Evolutionary conservation across 2,113 vertebrate species (phyloP).

Genomic region (Rhinogobius similis): DNA sequence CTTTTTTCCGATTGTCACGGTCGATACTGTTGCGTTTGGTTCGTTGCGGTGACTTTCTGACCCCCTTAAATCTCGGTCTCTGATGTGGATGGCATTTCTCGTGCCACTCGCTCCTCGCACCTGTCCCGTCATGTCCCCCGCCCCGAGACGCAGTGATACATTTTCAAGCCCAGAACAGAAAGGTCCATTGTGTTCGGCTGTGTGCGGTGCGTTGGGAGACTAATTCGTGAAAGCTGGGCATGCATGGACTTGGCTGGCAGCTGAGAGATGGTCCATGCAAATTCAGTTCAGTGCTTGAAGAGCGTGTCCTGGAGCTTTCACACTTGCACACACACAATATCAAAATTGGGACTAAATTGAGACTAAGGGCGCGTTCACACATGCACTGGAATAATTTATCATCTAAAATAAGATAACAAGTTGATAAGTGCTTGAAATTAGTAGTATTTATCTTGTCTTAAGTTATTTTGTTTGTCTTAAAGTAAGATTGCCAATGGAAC

Average conservation of each 20-base stretch:
- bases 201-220: conserved; percentile 10
- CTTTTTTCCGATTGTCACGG: conserved; percentile 53
- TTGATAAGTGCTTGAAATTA: too few relatives aligned
- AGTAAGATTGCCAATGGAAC: too few relatives aligned
- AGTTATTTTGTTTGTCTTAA: too few relatives aligned
- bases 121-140: conserved; percentile 71
- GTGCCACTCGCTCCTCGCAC: conserved; percentile 63
- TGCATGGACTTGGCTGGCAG: conserved; percentile 30
- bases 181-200: conserved; percentile 37
- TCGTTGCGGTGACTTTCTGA: conserved; percentile 62
- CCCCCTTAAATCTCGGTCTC: conserved; percentile 58
- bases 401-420: too few relatives aligned
- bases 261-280: conserved; percentile 51
- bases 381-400: too few relatives aligned
- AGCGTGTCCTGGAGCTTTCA: neutral
- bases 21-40: conserved; percentile 68
- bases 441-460: too few relatives aligned
- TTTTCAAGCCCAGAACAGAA: conserved; percentile 57
- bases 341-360: too few relatives aligned
- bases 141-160: conserved; percentile 49
- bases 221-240: conserved; percentile 22
- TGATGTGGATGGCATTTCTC: conserved; percentile 71
- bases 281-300: conserved; percentile 13
- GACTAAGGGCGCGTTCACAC: too few relatives aligned
- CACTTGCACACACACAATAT: too few relatives aligned